Conservation (phyloP, 2,888 invertebrate species). For the Acleris literana region DNA sequence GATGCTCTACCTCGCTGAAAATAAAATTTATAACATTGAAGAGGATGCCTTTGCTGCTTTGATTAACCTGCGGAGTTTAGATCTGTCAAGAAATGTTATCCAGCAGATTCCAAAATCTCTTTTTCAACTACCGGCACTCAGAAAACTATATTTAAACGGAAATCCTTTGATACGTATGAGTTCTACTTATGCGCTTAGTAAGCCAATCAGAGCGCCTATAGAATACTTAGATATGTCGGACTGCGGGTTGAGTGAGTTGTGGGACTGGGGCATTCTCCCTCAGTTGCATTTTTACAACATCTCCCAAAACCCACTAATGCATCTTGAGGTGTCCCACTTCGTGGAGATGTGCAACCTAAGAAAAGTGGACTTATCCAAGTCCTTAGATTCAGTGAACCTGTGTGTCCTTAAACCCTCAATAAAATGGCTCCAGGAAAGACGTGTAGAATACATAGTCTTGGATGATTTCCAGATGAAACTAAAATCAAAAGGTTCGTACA, state of each 20-base stretch:
- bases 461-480: constrained; percentile 63
- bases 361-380: constrained; percentile 79
- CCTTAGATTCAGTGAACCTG: constrained; percentile 57
- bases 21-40: constrained; percentile 81
- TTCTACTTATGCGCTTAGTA: constrained; percentile 65
- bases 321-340: constrained; percentile 78
- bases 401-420: constrained; percentile 63
- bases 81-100: constrained; percentile 82
- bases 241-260: constrained; percentile 83
- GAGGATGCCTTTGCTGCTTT: constrained; percentile 79
- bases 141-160: constrained; percentile 84
- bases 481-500: constrained; percentile 63
- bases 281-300: constrained; percentile 85
- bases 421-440: constrained; percentile 68
- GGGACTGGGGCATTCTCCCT: constrained; percentile 84
- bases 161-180: constrained; percentile 75
- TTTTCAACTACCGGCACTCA: constrained; percentile 83
- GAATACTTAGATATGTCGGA: constrained; percentile 84
- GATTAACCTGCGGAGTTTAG: constrained; percentile 78
- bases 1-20: constrained; percentile 83
- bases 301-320: constrained; percentile 82
- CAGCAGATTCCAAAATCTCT: constrained; percentile 74
- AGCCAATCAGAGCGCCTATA: constrained; percentile 84
- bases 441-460: constrained; percentile 58
- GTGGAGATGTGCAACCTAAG: constrained; percentile 85